Evolutionary conservation across 2,797 vertebrate genomes (phyloP), one percentile per base, ranked within the genome.

Genomic region (Limnodromus scolopaceus): DNA sequence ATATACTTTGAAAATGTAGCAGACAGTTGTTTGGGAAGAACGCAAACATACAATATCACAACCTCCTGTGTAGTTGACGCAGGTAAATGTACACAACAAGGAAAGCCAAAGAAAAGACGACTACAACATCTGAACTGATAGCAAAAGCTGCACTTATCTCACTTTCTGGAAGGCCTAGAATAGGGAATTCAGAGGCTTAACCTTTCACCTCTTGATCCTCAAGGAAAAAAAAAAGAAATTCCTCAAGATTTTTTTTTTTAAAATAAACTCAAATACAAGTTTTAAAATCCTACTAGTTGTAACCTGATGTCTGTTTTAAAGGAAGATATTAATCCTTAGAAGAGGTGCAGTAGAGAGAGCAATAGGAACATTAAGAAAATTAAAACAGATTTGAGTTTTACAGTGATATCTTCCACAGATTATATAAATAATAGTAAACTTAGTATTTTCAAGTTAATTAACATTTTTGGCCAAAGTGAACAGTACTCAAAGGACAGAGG

Each of bases 1-100:
- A 87, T 79, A 41, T 12, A 48, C 32, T 92, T 87, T 34, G 49
- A 84, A 78, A 93, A 88, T 16, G 16, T 7, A 89, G 57, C 38
- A 86, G 24, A 18, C 22, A 65, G 16, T 54, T 71, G 16, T 20
- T 82, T 17, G 16, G 51, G 30, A 91, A 86, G 61, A 88, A 34
- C 46, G 84, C 18, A 84, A 90, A 80, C 0, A 0, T 86, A 76
- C 41, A 61, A 43, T 34, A 72, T 16, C 30, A 30, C 28, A 69
- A 51, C 28, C 34, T 75, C 57, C 80, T 77, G 7, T 46, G 30
- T 24, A 32, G 39, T 20, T 76, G 41, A 13, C 83, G 41, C 34
- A 81, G 28, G 27, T 34, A 87, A 78, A 13, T 5, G 14, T 55
- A 23, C 13, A 46, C 22, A 63, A 19, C 30, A 72, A 68, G 16